Conservation (phyloP, 2,888 invertebrate genomes). For the Achlya flavicornis region DNA sequence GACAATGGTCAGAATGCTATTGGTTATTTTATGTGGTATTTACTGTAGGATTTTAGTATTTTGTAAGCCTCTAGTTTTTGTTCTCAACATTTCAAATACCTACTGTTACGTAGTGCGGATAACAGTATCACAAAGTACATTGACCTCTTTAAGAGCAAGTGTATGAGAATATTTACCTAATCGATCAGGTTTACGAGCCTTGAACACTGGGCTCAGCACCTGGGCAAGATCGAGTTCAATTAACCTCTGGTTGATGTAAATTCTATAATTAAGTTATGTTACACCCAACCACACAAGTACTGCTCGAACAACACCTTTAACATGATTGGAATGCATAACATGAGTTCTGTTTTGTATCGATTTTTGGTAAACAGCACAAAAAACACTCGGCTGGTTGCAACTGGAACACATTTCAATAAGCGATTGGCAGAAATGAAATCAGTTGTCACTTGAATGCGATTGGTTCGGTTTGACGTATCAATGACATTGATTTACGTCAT, state of each 20-base stretch:
- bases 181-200: neutral
- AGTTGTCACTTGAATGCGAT: constrained; percentile 5
- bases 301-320: constrained; percentile 20
- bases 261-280: neutral
- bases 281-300: neutral
- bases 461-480: constrained; percentile 4
- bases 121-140: neutral
- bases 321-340: constrained; percentile 32
- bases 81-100: neutral
- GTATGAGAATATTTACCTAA: neutral
- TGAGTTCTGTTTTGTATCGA: constrained; percentile 23
- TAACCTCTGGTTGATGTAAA: neutral
- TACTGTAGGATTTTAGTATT: neutral
- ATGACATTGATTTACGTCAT: constrained; percentile 5
- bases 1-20: neutral
- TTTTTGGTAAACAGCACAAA: constrained; percentile 3
- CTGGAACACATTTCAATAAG: neutral
- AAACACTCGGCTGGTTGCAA: neutral
- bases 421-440: neutral
- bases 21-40: neutral
- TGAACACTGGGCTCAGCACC: neutral
- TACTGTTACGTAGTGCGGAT: neutral
- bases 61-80: neutral
- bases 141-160: constrained; percentile 1
- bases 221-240: constrained; percentile 6